Percentiles rank a stretch among this genome's conserved stretches.
phyloP scores from a whole-genome alignment of 2,888 invertebrate species.

The Coelinius sp. region DNA sequence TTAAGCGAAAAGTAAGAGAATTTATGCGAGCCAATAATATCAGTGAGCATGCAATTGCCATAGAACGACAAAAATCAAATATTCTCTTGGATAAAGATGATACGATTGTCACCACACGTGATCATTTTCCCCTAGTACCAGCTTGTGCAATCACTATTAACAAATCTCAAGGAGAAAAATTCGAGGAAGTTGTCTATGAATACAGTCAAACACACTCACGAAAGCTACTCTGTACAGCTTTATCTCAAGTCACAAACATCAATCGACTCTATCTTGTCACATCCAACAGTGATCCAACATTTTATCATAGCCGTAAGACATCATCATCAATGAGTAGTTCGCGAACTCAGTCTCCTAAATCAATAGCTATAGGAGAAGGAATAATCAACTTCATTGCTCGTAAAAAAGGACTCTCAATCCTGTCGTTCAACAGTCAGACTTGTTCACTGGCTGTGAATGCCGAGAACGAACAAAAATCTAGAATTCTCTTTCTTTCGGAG shows the following conservation, averaged over 20 bases:
- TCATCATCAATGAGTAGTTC: background rate
- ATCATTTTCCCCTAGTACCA: conserved; percentile 41
- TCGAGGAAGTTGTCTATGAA: conserved; percentile 36
- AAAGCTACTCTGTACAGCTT: conserved; percentile 51
- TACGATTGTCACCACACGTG: conserved; percentile 30
- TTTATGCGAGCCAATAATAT: background rate
- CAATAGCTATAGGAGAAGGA: background rate
- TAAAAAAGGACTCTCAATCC: background rate
- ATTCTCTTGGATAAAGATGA: background rate
- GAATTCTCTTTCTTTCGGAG: background rate
- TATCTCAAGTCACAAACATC: conserved; percentile 51
- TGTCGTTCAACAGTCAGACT: conserved; percentile 6
- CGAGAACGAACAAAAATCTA: background rate
- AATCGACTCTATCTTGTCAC: conserved; percentile 43
- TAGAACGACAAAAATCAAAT: background rate
- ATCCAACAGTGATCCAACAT: background rate
- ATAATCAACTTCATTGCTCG: background rate
- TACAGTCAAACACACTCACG: conserved; percentile 35
- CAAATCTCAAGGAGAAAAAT: conserved; percentile 43
- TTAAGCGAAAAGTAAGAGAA: background rate
- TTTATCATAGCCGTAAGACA: conserved; percentile 21
- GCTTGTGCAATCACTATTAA: conserved; percentile 46
- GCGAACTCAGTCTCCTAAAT: background rate
- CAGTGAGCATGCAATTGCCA: background rate
- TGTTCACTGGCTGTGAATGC: background rate